Conservation (phyloP, 64 coral and sea anemone genomes). For the Montipora foliosa region DNA sequence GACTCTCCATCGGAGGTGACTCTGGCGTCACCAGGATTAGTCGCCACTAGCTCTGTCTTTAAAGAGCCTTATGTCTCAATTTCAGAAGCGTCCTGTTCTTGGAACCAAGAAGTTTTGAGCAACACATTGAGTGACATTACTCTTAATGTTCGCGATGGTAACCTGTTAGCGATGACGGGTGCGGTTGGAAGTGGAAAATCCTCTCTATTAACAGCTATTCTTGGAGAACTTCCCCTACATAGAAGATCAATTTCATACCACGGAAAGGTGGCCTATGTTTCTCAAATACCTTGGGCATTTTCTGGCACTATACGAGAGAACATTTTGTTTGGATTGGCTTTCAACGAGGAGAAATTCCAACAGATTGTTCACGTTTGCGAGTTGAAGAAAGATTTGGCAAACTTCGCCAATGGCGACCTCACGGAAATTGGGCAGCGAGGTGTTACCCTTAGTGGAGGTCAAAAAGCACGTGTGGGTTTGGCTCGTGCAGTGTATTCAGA, state of each 20-base stretch:
- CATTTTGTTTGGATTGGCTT: too few relatives aligned
- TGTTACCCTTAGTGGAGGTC: too few relatives aligned
- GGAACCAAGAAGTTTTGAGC: neutral
- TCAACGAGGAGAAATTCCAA: slow-evolving; percentile 54
- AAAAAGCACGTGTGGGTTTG: too few relatives aligned
- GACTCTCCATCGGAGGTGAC: neutral
- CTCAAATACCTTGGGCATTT: too few relatives aligned
- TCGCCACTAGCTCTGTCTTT: too few relatives aligned
- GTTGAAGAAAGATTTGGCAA: slow-evolving; percentile 49
- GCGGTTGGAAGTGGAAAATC: slow-evolving; percentile 82
- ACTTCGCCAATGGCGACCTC: neutral
- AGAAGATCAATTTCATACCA: slow-evolving; percentile 26
- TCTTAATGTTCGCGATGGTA: slow-evolving; percentile 43
- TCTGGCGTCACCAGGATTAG: neutral
- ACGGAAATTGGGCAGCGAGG: too few relatives aligned
- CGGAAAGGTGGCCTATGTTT: slow-evolving; percentile 26
- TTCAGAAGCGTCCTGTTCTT: too few relatives aligned
- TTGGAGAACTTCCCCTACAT: too few relatives aligned
- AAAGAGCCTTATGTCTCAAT: neutral
- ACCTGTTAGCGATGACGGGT: slow-evolving; percentile 64
- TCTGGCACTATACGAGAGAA: too few relatives aligned
- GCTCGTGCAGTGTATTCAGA: too few relatives aligned
- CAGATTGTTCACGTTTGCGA: slow-evolving; percentile 44
- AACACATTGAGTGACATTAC: slow-evolving; percentile 17
- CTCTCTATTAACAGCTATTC: slow-evolving; percentile 63